phyloP scores from a whole-genome alignment of 2,113 vertebrate genomes.

The Garra rufa region DNA sequence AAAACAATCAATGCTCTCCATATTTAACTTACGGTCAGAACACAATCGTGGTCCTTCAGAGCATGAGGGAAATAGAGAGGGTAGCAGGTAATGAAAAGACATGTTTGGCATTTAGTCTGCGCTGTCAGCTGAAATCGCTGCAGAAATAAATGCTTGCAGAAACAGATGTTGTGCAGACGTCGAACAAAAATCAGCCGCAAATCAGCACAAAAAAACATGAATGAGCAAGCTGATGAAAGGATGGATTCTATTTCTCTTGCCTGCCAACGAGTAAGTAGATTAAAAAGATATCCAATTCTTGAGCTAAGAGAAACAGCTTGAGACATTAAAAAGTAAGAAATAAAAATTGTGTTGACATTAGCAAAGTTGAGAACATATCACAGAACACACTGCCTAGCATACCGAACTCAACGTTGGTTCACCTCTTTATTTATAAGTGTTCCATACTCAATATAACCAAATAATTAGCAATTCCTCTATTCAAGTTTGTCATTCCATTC shows the following conservation, averaged over 20 bases:
- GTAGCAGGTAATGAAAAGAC: conserved; percentile 50
- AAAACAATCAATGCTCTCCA: conserved; percentile 55
- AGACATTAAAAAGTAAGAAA: not conserved
- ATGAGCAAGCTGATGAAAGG: conserved; percentile 37
- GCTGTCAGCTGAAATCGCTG: conserved; percentile 47
- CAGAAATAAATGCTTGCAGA: conserved; percentile 45
- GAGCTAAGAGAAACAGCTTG: conserved; percentile 11
- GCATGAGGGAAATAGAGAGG: conserved; percentile 43
- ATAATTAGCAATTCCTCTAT: not conserved
- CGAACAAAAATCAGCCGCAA: conserved; percentile 15
- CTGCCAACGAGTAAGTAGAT: conserved; percentile 30
- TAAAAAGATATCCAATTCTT: conserved; percentile 12
- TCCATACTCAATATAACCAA: not conserved
- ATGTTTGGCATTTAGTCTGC: conserved; percentile 47
- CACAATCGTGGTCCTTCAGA: conserved; percentile 33
- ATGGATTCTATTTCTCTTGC: conserved; percentile 12
- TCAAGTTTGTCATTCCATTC: not conserved
- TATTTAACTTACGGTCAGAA: conserved; percentile 49
- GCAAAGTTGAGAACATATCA: not conserved
- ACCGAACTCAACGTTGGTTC: not conserved
- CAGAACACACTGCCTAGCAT: not conserved
- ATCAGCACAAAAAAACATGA: conserved; percentile 31
- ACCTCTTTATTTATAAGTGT: not conserved
- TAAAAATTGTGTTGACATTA: not conserved
- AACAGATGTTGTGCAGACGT: conserved; percentile 52